Percentiles rank a stretch among this genome's conserved stretches.
phyloP scores from a whole-genome alignment of 2,888 invertebrate genomes.

The Linnaemya tessellans region DNA sequence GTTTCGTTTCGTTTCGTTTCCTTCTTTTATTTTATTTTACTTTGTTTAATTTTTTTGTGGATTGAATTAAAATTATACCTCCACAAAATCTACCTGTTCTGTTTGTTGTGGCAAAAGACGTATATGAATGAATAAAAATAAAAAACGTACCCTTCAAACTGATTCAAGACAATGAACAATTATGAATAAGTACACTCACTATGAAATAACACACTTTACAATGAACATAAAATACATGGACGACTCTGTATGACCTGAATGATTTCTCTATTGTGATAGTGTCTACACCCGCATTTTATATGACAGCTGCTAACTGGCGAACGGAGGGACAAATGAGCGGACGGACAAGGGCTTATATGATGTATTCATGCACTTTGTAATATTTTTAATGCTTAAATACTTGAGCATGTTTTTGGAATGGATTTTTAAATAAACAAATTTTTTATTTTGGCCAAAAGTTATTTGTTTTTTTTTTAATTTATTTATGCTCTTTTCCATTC shows the following conservation, averaged over 20 bases:
- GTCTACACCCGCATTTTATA: constrained; percentile 73
- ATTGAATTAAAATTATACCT: constrained; percentile 5
- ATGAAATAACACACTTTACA: constrained; percentile 63
- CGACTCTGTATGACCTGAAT: constrained; percentile 35
- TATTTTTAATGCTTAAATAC: constrained; percentile 43
- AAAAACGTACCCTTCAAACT: constrained; percentile 30
- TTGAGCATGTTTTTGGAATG: constrained; percentile 31
- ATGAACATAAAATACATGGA: constrained; percentile 6
- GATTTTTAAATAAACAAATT: constrained; percentile 19
- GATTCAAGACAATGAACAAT: constrained; percentile 15
- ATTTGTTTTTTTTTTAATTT: constrained; percentile 3
- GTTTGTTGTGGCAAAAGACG: not conserved
- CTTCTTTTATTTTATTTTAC: too few species aligned
- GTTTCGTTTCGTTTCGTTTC: constrained; percentile 4
- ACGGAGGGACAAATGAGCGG: not conserved
- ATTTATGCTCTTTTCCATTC: not conserved
- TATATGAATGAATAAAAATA: constrained; percentile 4
- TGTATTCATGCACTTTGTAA: not conserved
- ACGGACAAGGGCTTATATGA: not conserved
- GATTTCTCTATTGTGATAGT: constrained; percentile 72
- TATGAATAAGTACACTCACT: constrained; percentile 14
- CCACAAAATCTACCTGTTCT: constrained; percentile 65
- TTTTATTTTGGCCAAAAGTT: constrained; percentile 48
- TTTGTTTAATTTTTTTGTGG: not conserved
- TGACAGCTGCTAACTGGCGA: constrained; percentile 73